These are phyloP conservation scores for Aspidapion aeneum DNA, from an alignment of 2,888 invertebrate species.

Conservation along the genomic window DNA sequence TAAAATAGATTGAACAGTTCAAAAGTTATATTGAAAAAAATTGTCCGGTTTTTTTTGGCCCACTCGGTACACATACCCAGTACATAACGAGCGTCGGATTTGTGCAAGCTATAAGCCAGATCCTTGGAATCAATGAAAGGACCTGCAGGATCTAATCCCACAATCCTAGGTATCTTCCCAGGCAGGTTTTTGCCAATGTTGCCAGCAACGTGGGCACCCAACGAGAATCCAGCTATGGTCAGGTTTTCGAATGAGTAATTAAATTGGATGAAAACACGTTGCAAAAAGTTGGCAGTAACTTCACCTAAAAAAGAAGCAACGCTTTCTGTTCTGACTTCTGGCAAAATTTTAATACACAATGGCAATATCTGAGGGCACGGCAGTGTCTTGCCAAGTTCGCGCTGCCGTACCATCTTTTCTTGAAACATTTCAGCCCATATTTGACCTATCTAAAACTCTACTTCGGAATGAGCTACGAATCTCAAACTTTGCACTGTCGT, in stretches of 20 bases:
- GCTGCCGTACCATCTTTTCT: no score
- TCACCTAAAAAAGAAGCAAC: no score
- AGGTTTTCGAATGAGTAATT: slow-evolving; percentile 12
- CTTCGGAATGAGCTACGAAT: no score
- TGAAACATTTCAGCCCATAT: no score
- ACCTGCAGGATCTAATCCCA: slow-evolving; percentile 23
- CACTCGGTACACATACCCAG: neutral
- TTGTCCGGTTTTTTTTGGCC: no score
- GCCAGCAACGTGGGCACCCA: slow-evolving; percentile 22
- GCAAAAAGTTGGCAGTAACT: slow-evolving; percentile 12
- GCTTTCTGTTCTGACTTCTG: neutral
- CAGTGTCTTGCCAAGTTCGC: no score
- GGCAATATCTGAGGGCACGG: no score
- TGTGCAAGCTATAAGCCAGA: slow-evolving; percentile 9
- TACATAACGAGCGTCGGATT: slow-evolving; percentile 19
- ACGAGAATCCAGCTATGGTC: slow-evolving; percentile 21
- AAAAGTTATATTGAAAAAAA: no score
- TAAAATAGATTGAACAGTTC: no score
- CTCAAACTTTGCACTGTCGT: no score
- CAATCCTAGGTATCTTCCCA: slow-evolving; percentile 14
- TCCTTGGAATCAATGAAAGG: slow-evolving; percentile 14
- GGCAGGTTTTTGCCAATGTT: slow-evolving; percentile 15
- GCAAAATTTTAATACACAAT: no score
- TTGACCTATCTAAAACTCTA: no score
- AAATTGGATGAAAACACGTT: slow-evolving; percentile 7